Evolutionary conservation across 2,888 invertebrate species (phyloP), one percentile per base, ranked within the genome.

Genomic region (Platycheirus rosarum): DNA sequence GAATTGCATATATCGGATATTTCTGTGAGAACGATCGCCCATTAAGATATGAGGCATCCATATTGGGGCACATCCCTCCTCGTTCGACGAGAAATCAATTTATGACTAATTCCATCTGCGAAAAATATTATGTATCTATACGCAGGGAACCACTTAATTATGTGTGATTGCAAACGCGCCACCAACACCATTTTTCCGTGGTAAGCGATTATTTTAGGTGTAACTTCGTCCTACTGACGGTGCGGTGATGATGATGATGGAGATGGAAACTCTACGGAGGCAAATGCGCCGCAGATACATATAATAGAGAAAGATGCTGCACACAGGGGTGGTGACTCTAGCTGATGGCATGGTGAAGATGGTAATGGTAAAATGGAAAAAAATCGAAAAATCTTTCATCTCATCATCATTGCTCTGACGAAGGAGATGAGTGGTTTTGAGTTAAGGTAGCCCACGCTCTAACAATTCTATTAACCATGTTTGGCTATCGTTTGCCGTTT

Each of bases 381-480:
- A 37, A 18, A 40, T 57, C 37, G 57, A 40, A 57, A 23, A 57
- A 57, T 55, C 66, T 66, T 46, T 46, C 74, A 46, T 65, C 75
- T 40, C 71, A 40, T 73, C 82, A 76, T 82, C 82, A 46, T 79
- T 29, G 44, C 48, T 35, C 49, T 66, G 70, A 48, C 44, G 62
- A n/a, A 13, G 62, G 66, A 82, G 71, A 77, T 71, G 82, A 82
- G 76, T 82, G 82, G 68, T 63, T 51, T 49, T 49, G 40, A 48
- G 77, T 68, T 40, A 44, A 44, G 73, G 42, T 77, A 73, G 71
- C 82, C 82, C 82, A 82, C 82, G 82, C 77, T 82, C 71, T 73
- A 63, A 82, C 82, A 82, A 82, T 82, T 82, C 82, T 82, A 82
- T 82, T 82, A 82, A 82, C 82, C 76, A 82, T 82, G 82, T 82